Base-by-base conservation (phyloP, 2,888 invertebrate species). In the Caenorhabditis virilis region DNA sequence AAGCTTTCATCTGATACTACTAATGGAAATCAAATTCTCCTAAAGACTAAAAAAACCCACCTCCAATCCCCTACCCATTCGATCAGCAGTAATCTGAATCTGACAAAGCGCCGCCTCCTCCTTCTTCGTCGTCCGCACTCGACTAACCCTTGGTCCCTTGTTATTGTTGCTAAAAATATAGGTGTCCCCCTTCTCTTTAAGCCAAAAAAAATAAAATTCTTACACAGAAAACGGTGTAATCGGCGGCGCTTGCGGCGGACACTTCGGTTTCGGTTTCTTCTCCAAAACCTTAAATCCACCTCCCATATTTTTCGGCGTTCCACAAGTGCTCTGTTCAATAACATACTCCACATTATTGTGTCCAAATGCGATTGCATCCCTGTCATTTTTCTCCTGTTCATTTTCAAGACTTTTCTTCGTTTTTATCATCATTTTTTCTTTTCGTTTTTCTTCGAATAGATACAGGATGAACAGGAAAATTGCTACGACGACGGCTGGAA, bases 351-450 rank as follows among this genome's bases (percentile, higher is more conserved):
- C 35, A 35, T 47, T 47, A 35, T 47, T 47, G 1, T 20, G 20
- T 7, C 47, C 47, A 20, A 47, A 47, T 23, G 47, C 47, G 13
- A 47, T 47, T 5, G 47, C 47, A 35, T 47, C 47, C 16, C 47
- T 2, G 15, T 47, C 35, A 22, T 47, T 47, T 16, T 47, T 47
- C n/a, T 47, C 47, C 22, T 47, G 47, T n/a, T 47, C 47, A 47
- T 47, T 47, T n/a, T 47, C 47, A 20, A 18, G 4, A 7, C 15
- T 20, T 42, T 42, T 42, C 15, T 42, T 42, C 42, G 22, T 20
- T n/a, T 15, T 42, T 23, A 22, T 9, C 6, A 30, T 3, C 2
- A 42, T 23, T 15, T 26, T 45, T 27, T 45, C 45, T 23, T 47
- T 33, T 20, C 47, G 18, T 13, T 20, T 11, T 23, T 47, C 47